Percentiles rank a stretch among this genome's conserved stretches.
Conservation (phyloP, 2,797 vertebrate genomes). For the Falco novaeseelandiae region DNA sequence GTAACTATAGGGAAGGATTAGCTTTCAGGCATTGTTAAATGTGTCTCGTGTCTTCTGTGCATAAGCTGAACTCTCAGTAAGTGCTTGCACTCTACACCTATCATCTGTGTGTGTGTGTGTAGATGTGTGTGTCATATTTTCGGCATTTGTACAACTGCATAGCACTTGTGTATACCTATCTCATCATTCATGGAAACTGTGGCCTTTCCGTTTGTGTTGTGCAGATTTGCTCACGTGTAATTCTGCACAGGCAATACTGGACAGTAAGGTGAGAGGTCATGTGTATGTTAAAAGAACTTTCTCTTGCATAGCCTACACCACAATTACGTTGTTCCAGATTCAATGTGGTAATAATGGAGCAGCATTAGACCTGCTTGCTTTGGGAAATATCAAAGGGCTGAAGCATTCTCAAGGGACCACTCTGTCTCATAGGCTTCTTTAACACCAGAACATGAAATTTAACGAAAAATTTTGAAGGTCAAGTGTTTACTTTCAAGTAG, state of each 20-base stretch:
- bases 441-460: neutral
- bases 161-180: neutral
- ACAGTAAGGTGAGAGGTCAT: neutral
- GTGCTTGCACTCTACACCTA: neutral
- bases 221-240: neutral
- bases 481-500: neutral
- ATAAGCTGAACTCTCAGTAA: neutral
- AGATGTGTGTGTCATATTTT: neutral
- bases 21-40: neutral
- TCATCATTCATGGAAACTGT: neutral
- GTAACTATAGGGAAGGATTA: neutral
- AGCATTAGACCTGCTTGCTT: neutral
- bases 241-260: neutral
- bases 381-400: neutral
- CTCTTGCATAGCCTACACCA: neutral
- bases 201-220: rapidly evolving
- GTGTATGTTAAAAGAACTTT: neutral
- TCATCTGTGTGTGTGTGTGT: neutral
- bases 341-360: neutral
- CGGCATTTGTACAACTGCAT: neutral
- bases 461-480: neutral
- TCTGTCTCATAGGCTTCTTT: neutral
- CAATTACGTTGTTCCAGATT: neutral
- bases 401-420: neutral
- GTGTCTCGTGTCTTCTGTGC: neutral